Base-by-base conservation (phyloP, 2,113 vertebrate species). In the Grammomys surdaster region DNA sequence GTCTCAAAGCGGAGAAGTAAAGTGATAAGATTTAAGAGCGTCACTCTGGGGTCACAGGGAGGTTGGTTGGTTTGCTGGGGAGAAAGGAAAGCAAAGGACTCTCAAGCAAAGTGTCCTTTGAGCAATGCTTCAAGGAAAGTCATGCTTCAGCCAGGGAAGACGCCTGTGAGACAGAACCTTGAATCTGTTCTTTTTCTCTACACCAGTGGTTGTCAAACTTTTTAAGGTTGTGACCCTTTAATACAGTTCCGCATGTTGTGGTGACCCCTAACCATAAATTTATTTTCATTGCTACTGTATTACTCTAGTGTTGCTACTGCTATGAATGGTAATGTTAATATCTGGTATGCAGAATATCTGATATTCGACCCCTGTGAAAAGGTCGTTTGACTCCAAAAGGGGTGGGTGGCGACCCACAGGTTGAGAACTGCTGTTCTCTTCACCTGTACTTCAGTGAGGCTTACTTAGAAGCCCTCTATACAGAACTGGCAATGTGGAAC, bases 1-100 rank as follows among this genome's bases (percentile, higher is more conserved):
- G 87, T 90, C 91, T 95, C 75, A 87, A 76, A 96, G 93, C 13
- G 54, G 78, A 89, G n/a, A 72, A 88, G 28, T 60, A 80, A 63
- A 88, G 75, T 70, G 56, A 65, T 31, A 60, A 26, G 72, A 67
- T 54, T 95, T 90, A 63, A 84, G 76, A 72, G n/a, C 88, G 85
- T 65, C 86, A 60, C n/a, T 80, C 54, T 90, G 40, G n/a, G 33
- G 43, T 94, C 86, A 56, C 0, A 0, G 16, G 40, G 76, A 90
- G 31, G 26, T 78, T 60, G 51, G 46, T 65, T 82, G 80, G 56
- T 56, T 36, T 75, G 73, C 84, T 36, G 24, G 43, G 28, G 36
- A 69, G 60, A 88, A 70, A 58, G 11, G 63, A 78, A 36, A 10
- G 48, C 48, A 48, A 81, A 78, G n/a, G 4, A 20, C 73, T 95